phyloP scores from a whole-genome alignment of 2,888 invertebrate genomes.

The Kuschelorhynchus macadamiae region DNA sequence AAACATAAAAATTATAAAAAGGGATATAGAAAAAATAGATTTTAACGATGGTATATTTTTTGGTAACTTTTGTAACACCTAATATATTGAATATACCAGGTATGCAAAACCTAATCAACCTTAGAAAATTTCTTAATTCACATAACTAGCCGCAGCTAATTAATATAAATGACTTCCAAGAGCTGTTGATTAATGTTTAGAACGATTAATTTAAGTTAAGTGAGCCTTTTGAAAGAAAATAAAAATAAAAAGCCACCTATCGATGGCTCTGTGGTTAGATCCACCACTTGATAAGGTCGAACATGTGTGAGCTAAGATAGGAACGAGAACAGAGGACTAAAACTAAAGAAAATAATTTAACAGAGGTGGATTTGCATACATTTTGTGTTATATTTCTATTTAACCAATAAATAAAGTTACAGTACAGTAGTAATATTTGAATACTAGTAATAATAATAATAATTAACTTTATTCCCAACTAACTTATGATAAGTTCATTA shows the following conservation, averaged over 20 bases:
- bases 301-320: conserved; percentile 69
- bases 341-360: conserved; percentile 12
- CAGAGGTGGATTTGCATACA: conserved; percentile 28
- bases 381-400: too few relatives aligned
- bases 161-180: conserved; percentile 58
- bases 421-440: too few relatives aligned
- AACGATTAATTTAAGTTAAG: conserved; percentile 63
- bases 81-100: too few relatives aligned
- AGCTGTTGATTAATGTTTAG: conserved; percentile 59
- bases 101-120: neutral
- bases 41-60: too few relatives aligned
- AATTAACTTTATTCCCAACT: too few relatives aligned
- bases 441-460: too few relatives aligned
- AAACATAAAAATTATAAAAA: too few relatives aligned
- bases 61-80: too few relatives aligned
- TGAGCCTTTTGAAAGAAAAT: conserved; percentile 60
- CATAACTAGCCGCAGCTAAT: conserved; percentile 50
- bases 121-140: conserved; percentile 34
- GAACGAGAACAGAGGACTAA: conserved; percentile 61
- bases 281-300: conserved; percentile 66
- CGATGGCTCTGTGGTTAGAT: conserved; percentile 64
- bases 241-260: conserved; percentile 58
- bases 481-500: too few relatives aligned
- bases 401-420: too few relatives aligned
- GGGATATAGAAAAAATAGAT: too few relatives aligned